Conservation (phyloP, 2,797 vertebrate genomes). For the Darevskia nairensis region DNA sequence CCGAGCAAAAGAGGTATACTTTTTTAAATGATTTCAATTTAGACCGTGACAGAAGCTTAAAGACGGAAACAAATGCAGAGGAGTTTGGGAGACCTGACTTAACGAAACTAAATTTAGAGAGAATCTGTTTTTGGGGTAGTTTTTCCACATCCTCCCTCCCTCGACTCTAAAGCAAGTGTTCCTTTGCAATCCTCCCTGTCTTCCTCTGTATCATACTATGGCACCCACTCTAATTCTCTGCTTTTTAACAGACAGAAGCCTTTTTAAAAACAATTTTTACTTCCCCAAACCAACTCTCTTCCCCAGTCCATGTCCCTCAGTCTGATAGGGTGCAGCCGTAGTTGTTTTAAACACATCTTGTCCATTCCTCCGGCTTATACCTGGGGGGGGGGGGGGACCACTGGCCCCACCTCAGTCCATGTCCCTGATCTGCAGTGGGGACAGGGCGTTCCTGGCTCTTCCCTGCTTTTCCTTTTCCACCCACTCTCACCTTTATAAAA, state of each 20-base stretch:
- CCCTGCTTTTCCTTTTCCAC: background rate
- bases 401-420: background rate
- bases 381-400: too few relatives aligned
- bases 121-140: background rate
- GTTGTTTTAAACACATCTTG: background rate
- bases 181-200: background rate
- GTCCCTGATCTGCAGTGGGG: background rate
- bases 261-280: background rate
- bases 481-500: background rate
- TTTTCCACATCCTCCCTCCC: background rate
- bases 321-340: background rate
- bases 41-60: background rate
- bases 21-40: background rate
- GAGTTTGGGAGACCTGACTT: background rate
- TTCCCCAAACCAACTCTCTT: background rate
- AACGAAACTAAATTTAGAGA: background rate
- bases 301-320: background rate
- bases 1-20: background rate
- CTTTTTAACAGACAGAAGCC: background rate
- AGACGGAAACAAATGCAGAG: background rate
- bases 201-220: background rate
- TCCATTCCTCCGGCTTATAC: background rate
- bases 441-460: background rate
- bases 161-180: background rate
- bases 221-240: background rate